Evolutionary conservation across 2,797 vertebrate species (phyloP).

Genomic region (Xiphorhynchus erythropygius): DNA sequence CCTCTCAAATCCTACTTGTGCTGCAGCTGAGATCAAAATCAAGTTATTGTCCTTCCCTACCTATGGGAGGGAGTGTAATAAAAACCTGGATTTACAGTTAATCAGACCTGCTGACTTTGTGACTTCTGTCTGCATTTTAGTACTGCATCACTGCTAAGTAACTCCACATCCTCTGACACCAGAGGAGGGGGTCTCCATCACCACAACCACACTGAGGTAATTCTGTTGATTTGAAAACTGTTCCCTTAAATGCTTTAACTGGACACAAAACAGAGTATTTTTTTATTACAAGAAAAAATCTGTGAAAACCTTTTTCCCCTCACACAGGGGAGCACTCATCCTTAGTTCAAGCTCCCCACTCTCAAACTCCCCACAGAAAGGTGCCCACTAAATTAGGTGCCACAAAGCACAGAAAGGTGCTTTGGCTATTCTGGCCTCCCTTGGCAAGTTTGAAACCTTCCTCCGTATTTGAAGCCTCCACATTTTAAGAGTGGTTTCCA

Average conservation of each 20-base stretch:
- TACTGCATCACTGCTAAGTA: not conserved
- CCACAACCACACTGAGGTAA: not conserved
- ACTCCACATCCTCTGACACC: not conserved
- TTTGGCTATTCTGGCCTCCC: not conserved
- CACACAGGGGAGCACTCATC: rapidly evolving
- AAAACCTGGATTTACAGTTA: not conserved
- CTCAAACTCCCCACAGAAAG: not conserved
- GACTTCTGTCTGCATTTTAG: not conserved
- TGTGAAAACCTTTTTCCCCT: not conserved
- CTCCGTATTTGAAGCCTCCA: not conserved
- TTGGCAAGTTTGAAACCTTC: not conserved
- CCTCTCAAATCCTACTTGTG: not conserved
- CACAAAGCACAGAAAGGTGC: not conserved
- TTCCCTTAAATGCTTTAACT: not conserved
- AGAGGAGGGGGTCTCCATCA: not conserved
- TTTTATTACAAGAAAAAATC: not conserved
- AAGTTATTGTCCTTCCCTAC: not conserved
- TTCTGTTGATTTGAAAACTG: not conserved
- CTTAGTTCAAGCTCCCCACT: not conserved
- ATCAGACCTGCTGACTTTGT: not conserved
- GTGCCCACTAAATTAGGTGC: too few species aligned
- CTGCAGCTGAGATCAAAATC: not conserved
- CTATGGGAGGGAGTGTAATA: not conserved
- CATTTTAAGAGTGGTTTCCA: not conserved
- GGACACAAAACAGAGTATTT: not conserved